Conservation (phyloP, 2,888 invertebrate genomes). For the Platycnemis pennipes region DNA sequence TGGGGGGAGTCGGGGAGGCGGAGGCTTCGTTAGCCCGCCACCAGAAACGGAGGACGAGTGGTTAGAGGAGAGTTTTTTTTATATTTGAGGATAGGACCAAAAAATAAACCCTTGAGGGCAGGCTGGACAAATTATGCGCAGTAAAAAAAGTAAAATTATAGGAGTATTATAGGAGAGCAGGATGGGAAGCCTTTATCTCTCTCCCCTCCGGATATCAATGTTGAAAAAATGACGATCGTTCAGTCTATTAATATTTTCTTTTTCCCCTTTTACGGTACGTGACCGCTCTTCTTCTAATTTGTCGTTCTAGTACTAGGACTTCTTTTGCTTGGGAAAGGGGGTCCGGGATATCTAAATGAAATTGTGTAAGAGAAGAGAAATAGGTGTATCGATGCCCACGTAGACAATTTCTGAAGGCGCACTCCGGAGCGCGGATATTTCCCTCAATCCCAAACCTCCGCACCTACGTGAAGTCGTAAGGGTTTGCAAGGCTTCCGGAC, state of each 20-base stretch:
- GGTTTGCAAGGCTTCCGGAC: background rate
- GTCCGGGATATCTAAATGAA: no score
- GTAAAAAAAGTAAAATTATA: no score
- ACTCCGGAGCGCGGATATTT: background rate
- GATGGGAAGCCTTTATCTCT: no score
- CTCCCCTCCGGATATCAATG: no score
- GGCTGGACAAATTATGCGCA: background rate
- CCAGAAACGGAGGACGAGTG: background rate
- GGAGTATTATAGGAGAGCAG: no score
- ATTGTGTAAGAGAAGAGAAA: no score
- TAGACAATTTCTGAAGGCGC: background rate
- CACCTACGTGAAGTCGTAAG: background rate
- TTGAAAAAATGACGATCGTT: no score
- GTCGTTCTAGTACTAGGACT: no score
- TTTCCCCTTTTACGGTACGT: no score
- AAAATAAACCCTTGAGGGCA: background rate
- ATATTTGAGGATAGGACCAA: background rate
- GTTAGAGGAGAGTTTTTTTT: background rate
- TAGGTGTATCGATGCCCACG: background rate
- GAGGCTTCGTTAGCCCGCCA: background rate
- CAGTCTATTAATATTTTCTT: no score
- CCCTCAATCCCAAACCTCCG: background rate
- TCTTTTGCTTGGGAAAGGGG: no score
- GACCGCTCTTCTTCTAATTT: no score
- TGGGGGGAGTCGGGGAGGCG: background rate